These are phyloP conservation scores for Prolemur simus DNA, from an alignment of 2,113 vertebrate species.

Conservation along the genomic window DNA sequence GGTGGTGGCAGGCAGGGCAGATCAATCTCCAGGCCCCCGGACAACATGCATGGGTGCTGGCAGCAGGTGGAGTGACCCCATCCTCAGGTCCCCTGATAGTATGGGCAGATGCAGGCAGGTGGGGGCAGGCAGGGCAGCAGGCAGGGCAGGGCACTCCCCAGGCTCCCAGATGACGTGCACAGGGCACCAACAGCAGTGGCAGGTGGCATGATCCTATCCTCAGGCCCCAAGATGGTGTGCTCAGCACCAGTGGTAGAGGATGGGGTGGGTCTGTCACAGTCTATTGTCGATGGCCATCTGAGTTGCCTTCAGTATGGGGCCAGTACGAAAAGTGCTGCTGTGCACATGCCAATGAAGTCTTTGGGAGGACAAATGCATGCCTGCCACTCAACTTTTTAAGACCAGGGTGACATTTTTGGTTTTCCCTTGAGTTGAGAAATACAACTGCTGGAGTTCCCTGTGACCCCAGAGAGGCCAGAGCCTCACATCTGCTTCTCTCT, in stretches of 20 bases:
- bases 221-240: neutral
- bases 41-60: neutral
- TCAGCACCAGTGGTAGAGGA: neutral
- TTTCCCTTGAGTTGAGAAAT: neutral
- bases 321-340: neutral
- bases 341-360: neutral
- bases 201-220: neutral
- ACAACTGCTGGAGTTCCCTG: neutral
- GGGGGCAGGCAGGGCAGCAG: neutral
- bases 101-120: neutral
- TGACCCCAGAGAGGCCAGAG: too few species aligned
- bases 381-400: neutral
- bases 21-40: neutral
- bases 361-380: neutral
- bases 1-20: neutral
- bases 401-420: neutral
- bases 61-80: neutral
- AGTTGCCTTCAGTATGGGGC: neutral
- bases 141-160: too few species aligned
- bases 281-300: neutral
- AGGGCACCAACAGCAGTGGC: too few species aligned
- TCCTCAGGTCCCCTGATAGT: neutral
- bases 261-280: too few species aligned
- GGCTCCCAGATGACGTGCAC: too few species aligned
- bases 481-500: neutral